These are phyloP conservation scores for Gymnoscopelus microlampas DNA, from an alignment of 2,797 vertebrate species.

Conservation along the genomic window DNA sequence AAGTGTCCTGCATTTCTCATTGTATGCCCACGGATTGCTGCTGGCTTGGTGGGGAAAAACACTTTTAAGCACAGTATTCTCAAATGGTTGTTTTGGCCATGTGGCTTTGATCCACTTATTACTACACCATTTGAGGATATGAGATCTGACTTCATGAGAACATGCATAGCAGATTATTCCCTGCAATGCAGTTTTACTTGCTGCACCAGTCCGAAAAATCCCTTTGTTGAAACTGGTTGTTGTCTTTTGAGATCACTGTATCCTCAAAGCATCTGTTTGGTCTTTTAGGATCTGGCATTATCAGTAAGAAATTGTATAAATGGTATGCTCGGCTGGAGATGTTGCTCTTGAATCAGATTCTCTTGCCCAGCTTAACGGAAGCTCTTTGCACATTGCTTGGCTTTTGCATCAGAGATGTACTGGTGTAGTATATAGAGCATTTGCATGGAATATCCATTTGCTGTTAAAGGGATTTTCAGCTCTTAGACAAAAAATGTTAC, in stretches of 20 bases:
- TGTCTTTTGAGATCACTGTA: neutral
- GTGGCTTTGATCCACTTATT: neutral
- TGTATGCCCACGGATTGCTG: too few relatives aligned
- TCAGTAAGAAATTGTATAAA: neutral
- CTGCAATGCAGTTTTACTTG: neutral
- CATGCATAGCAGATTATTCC: neutral
- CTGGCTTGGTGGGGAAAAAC: too few relatives aligned
- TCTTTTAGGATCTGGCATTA: constrained; percentile 2
- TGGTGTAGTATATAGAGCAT: neutral
- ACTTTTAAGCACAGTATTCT: too few relatives aligned
- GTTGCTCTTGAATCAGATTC: neutral
- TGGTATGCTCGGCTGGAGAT: neutral
- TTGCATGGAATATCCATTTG: neutral
- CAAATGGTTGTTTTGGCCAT: too few relatives aligned
- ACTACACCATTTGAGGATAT: neutral
- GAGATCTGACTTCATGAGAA: neutral
- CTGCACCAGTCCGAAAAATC: too few relatives aligned
- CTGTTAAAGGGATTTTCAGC: neutral
- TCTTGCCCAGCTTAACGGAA: neutral
- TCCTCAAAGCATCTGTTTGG: neutral
- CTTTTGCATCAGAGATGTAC: neutral
- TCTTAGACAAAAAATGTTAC: constrained; percentile 1
- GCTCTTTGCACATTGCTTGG: neutral
- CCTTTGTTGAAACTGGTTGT: neutral
- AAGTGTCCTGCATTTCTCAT: too few relatives aligned